These are phyloP conservation scores for Holothuria leucospilota DNA, from an alignment of 53 echinoderm and acorn worm species.

Conservation along the genomic window DNA sequence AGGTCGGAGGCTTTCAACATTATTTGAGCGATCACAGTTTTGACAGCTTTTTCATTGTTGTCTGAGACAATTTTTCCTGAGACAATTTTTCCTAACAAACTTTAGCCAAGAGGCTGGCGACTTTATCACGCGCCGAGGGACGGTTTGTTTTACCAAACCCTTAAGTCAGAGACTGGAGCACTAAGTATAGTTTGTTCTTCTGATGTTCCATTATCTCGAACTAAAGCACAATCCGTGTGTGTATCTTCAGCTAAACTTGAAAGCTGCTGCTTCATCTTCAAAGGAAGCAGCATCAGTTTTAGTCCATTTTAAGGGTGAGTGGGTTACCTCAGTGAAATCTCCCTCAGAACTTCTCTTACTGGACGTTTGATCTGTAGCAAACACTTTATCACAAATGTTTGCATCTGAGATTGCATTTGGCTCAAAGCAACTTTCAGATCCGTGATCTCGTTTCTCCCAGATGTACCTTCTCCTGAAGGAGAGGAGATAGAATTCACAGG, in stretches of 20 bases:
- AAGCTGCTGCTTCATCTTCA: neutral
- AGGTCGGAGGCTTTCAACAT: neutral
- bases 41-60: constrained; percentile 10
- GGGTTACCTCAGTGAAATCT: neutral
- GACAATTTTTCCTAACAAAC: no score
- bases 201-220: neutral
- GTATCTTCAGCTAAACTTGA: neutral
- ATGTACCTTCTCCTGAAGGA: constrained; percentile 5
- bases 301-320: neutral
- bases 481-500: neutral
- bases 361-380: constrained; percentile 16
- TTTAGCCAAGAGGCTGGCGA: neutral
- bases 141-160: neutral
- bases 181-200: constrained; percentile 18
- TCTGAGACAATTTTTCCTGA: neutral
- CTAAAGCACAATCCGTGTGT: neutral
- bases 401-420: constrained; percentile 24
- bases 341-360: neutral
- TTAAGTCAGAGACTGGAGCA: neutral
- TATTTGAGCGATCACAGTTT: constrained; percentile 14
- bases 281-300: neutral
- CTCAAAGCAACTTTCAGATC: constrained; percentile 6
- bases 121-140: neutral
- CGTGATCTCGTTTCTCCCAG: neutral
- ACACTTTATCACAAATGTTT: neutral